Evolutionary conservation across 2,797 vertebrate genomes (phyloP).

Genomic region (Pelobates cultripes): DNA sequence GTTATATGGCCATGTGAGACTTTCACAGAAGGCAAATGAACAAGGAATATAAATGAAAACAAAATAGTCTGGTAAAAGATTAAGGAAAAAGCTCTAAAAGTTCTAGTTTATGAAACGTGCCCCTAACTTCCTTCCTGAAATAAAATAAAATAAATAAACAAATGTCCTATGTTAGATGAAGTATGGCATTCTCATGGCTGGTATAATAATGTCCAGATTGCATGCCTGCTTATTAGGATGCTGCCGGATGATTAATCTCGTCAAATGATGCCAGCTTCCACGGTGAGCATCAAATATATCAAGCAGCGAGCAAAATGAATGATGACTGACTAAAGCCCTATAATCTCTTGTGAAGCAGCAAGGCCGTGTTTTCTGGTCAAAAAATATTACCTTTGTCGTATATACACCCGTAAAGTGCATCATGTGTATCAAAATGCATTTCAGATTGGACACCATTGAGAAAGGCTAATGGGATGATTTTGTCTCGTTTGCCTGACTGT

Average conservation of each 20-base stretch:
- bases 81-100: no score
- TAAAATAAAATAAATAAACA: not conserved
- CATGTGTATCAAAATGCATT: not conserved
- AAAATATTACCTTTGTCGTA: conserved; percentile 17
- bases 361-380: conserved; percentile 6
- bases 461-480: not conserved
- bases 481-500: not conserved
- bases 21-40: no score
- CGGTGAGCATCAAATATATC: conserved; percentile 22
- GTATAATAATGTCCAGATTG: conserved; percentile 8
- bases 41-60: no score
- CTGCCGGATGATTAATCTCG: conserved; percentile 19
- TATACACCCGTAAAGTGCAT: conserved; percentile 3
- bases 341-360: conserved; percentile 3
- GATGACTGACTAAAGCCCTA: conserved; percentile 11
- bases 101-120: no score
- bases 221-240: conserved; percentile 16
- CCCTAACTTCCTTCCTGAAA: not conserved
- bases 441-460: not conserved
- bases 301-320: conserved; percentile 10
- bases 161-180: not conserved
- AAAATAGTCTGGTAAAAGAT: no score
- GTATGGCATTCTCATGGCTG: not conserved
- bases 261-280: conserved; percentile 7
- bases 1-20: no score